Percentiles rank a stretch among this genome's conserved stretches.
Conservation (phyloP, 1,140 invertebrate genomes). For the Polypedilum vanderplanki region DNA sequence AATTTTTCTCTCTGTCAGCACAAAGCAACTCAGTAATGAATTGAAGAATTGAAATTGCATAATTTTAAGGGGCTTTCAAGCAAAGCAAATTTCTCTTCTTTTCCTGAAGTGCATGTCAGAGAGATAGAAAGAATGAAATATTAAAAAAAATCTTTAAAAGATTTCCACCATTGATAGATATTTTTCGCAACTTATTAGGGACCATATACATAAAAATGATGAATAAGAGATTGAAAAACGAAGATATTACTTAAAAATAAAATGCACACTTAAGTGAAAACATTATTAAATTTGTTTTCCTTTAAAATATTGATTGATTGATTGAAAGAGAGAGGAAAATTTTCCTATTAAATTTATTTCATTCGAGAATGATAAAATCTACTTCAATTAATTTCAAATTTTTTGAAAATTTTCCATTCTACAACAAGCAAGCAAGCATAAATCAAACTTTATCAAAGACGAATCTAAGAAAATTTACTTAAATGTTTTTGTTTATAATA, state of each 20-base stretch:
- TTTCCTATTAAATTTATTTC: too few relatives aligned
- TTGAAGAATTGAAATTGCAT: neutral
- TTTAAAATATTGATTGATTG: neutral
- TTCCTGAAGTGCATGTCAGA: too few relatives aligned
- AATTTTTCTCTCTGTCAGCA: neutral
- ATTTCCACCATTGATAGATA: neutral
- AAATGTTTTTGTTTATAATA: neutral
- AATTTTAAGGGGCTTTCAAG: neutral
- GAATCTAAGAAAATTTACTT: neutral
- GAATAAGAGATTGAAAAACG: neutral
- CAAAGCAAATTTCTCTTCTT: too few relatives aligned
- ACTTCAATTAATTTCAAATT: too few relatives aligned
- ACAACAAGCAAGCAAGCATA: too few relatives aligned
- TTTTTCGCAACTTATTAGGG: slow-evolving; percentile 17
- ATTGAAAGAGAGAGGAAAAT: too few relatives aligned
- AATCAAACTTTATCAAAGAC: too few relatives aligned
- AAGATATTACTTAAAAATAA: neutral
- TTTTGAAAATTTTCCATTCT: too few relatives aligned
- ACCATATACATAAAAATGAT: neutral
- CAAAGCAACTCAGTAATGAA: neutral
- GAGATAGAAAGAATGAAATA: neutral
- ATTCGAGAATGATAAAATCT: too few relatives aligned
- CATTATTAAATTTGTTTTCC: neutral
- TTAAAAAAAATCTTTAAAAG: neutral
- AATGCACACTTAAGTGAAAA: neutral